Percentiles rank a stretch among this genome's conserved stretches.
These are phyloP conservation scores for Reinhardtius hippoglossoides DNA, from an alignment of 2,113 vertebrate genomes.

Conservation along the genomic window DNA sequence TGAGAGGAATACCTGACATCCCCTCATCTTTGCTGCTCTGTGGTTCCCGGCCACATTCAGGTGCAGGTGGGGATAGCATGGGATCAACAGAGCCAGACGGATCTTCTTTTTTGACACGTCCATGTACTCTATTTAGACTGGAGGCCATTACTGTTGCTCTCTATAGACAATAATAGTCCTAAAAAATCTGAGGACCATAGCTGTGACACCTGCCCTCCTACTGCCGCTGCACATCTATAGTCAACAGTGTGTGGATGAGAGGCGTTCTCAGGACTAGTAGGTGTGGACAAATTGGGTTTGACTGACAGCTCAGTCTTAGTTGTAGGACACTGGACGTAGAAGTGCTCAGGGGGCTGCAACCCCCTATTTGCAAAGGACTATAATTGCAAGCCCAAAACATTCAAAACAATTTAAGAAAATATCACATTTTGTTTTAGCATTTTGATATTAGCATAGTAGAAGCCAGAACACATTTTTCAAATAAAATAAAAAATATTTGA, in stretches of 20 bases:
- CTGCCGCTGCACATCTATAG: background rate
- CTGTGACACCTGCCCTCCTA: background rate
- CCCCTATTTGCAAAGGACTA: too few species aligned
- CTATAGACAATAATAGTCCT: slow-evolving; percentile 13
- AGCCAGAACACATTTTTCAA: too few species aligned
- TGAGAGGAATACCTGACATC: slow-evolving; percentile 54
- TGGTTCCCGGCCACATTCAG: slow-evolving; percentile 10
- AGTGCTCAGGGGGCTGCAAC: too few species aligned
- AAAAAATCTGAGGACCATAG: slow-evolving; percentile 15
- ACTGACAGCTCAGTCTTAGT: too few species aligned
- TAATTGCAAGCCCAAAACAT: too few species aligned
- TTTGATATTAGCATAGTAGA: too few species aligned
- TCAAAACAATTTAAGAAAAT: too few species aligned
- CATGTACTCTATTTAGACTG: slow-evolving; percentile 26
- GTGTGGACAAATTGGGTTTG: background rate
- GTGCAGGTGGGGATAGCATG: slow-evolving; percentile 29
- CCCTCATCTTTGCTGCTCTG: slow-evolving; percentile 6
- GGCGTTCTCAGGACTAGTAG: background rate
- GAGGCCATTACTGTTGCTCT: slow-evolving; percentile 30
- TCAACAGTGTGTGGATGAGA: background rate
- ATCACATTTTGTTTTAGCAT: too few species aligned
- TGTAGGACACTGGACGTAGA: too few species aligned
- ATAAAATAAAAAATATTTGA: too few species aligned
- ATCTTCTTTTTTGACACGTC: slow-evolving; percentile 37
- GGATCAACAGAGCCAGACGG: slow-evolving; percentile 18